Conservation (phyloP, 2,797 vertebrate genomes). For the Helostoma temminkii region DNA sequence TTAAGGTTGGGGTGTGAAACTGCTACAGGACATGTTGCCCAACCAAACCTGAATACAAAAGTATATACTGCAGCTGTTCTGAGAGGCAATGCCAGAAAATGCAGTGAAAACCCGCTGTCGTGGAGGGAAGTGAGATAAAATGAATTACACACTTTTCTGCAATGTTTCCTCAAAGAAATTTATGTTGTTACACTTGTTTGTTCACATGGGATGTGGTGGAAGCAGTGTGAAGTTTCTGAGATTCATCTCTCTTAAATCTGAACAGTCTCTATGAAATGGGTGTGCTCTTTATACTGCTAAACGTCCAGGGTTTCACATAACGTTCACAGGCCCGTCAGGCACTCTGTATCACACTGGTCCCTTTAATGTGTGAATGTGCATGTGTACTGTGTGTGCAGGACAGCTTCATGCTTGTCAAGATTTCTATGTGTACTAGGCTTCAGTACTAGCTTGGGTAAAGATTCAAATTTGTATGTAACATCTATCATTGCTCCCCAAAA, state of each 20-base stretch:
- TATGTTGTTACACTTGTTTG: slow-evolving; percentile 8
- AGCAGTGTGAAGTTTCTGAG: too few relatives aligned
- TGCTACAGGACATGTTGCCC: slow-evolving; percentile 6
- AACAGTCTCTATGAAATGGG: not conserved
- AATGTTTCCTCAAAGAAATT: slow-evolving; percentile 19
- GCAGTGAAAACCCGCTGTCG: not conserved
- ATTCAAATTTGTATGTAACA: slow-evolving; percentile 35
- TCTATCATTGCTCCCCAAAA: slow-evolving; percentile 32
- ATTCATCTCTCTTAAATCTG: slow-evolving; percentile 7
- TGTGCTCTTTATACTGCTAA: not conserved
- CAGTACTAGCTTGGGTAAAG: slow-evolving; percentile 26
- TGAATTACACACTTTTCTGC: not conserved
- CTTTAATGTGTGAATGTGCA: slow-evolving; percentile 30
- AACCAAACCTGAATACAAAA: slow-evolving; percentile 23
- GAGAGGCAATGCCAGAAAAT: not conserved
- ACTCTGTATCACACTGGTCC: slow-evolving; percentile 17
- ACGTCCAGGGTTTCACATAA: not conserved
- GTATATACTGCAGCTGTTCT: slow-evolving; percentile 12
- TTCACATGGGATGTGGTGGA: not conserved
- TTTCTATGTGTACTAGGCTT: slow-evolving; percentile 14
- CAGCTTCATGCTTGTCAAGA: slow-evolving; percentile 14
- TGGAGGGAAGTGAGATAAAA: not conserved
- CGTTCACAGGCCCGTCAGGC: slow-evolving; percentile 19
- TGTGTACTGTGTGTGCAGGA: slow-evolving; percentile 3
- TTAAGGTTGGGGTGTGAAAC: slow-evolving; percentile 1